Evolutionary conservation across 2,888 invertebrate species (phyloP), one percentile per base, ranked within the genome.

Genomic region (Lithophane leautieri): DNA sequence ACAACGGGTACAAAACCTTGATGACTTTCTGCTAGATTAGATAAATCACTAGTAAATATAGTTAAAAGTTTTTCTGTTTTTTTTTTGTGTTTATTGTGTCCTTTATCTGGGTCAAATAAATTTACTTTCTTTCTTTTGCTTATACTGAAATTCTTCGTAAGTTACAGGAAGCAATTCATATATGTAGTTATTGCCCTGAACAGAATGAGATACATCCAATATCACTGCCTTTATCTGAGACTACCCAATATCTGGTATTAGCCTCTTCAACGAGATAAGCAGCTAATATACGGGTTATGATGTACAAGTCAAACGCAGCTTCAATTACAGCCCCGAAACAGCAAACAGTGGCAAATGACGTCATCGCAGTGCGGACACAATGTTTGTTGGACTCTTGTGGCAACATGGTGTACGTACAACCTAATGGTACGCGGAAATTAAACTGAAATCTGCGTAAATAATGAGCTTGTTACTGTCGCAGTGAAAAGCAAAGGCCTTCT

Each of bases 301-400:
- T 73, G 70, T 85, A 58, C 14, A 62, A 73, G 63, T 78, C 82
- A 68, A 78, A 82, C 61, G 34, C 78, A 85, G 77, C 77, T 62
- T 85, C 78, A 85, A 82, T 83, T 82, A 82, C 65, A 69, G 56
- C 16, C 44, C 50, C 22, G 67, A 40, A 73, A 85, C 47, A 82
- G 70, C 65, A 73, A 78, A 78, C 65, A 73, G 63, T 14, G 58
- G 85, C 73, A 71, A 73, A 82, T 85, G 70, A 83, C 71, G 62
- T 83, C 83, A 85, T 82, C 47, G 16, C 52, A 69, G 52, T 28
- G 58, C 34, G 56, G 56, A 73, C 70, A 72, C 65, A 69, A 22
- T 81, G 68, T 85, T 85, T 82, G 85, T 71, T 68, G 61, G 78
- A 78, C 82, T 85, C 83, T 85, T 69, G 82, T 83, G 78, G 70